A percentile compares a stretch with the other conserved stretches of the same genome.
These are phyloP conservation scores for Tragulus kanchil DNA, from an alignment of 2,113 vertebrate species.

Conservation along the genomic window DNA sequence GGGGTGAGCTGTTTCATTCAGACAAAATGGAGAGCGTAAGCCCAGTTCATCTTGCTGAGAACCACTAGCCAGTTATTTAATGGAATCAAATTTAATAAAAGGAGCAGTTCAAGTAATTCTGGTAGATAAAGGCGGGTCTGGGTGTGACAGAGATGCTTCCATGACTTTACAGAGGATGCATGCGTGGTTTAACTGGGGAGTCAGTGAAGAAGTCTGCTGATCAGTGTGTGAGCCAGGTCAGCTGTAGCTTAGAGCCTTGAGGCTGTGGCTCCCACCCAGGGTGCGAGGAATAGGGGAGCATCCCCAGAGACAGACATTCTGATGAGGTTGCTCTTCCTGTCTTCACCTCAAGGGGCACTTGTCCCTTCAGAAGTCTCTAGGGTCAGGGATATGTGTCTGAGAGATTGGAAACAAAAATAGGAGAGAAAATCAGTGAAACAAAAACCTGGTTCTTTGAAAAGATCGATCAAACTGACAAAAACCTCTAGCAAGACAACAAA, in stretches of 20 bases:
- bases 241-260: not conserved
- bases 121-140: constrained; percentile 20
- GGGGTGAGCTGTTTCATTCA: not conserved
- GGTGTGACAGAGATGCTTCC: not conserved
- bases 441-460: not conserved
- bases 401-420: not conserved
- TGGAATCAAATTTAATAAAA: constrained; percentile 65
- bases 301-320: not conserved
- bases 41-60: constrained; percentile 31
- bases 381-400: not conserved
- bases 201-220: not conserved
- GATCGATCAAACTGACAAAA: not conserved
- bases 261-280: not conserved
- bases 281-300: too few species aligned
- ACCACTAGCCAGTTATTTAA: not conserved
- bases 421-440: not conserved
- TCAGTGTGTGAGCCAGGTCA: not conserved
- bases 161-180: not conserved
- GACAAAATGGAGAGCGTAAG: not conserved
- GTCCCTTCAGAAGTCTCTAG: not conserved
- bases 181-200: not conserved
- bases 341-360: too few species aligned
- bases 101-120: not conserved
- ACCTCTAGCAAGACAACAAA: not conserved
- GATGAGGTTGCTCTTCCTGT: rapidly evolving